Evolutionary conservation across 2,888 invertebrate genomes (phyloP), one percentile per base, ranked within the genome.

Genomic region (Oxycera nigricornis): DNA sequence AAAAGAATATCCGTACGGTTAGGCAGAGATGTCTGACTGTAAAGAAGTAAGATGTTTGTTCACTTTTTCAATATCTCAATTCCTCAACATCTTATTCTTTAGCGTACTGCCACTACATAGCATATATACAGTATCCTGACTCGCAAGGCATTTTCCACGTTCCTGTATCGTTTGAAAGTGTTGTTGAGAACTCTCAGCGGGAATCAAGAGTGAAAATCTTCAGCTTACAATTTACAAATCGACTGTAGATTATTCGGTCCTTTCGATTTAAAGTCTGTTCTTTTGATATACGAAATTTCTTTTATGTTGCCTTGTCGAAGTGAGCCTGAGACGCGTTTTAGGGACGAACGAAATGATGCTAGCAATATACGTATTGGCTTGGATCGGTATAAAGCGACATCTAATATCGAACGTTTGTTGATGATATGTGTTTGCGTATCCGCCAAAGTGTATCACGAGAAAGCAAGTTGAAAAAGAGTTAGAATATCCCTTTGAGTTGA

Each of bases 211-310:
- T 50, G 7, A 41, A 65, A 68, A 50, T 50, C 67, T 26, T 46
- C 6, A 46, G 46, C 67, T 68, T 24, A 68, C 50, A 68, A 22
- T 68, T 68, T 68, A 46, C 67, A 68, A 68, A 68, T 68, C 67
- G 67, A 41, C 67, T 68, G 26, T 11, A 68, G 67, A 68, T 68
- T 68, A 68, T 68, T 68, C 50, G 24, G 46, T 50, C 20, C 46
- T 68, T 26, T 46, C 22, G 67, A 24, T 9, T 46, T 68, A 24
- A 22, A n/a, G 24, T 26, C 26, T 50, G 41, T 68, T 41, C 67
- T 68, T 50, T 50, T 68, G 67, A 68, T 68, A 68, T 50, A 30
- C 26, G 50, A 28, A 68, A 30, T 46, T 17, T 26, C 35, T 28
- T 46, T 35, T 61, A 28, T 31, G 24, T 61, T 61, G 17, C 20